Percentiles rank a stretch among this genome's conserved stretches.
Conservation (phyloP, 2,797 vertebrate genomes). For the Melanotaenia parkinsoni region DNA sequence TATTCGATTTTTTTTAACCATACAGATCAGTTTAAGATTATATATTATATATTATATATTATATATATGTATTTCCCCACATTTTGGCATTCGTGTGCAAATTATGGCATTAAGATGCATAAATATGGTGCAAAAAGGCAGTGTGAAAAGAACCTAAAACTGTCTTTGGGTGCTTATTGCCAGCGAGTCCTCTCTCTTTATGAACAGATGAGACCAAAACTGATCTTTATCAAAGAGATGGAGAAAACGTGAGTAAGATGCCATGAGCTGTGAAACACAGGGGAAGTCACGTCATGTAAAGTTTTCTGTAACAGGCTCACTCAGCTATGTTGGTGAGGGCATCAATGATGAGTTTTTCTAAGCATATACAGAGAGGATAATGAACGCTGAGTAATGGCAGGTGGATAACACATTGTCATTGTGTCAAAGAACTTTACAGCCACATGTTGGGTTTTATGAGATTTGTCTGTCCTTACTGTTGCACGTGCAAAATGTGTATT, state of each 20-base stretch:
- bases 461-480: neutral
- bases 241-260: neutral
- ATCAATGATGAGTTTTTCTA: neutral
- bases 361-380: neutral
- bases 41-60: too few relatives aligned
- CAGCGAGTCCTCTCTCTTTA: neutral
- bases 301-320: neutral
- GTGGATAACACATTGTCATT: neutral
- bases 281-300: neutral
- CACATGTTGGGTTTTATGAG: neutral
- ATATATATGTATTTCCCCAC: too few relatives aligned
- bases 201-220: neutral
- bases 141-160: too few relatives aligned
- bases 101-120: too few relatives aligned
- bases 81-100: too few relatives aligned
- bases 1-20: too few relatives aligned
- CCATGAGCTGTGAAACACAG: neutral
- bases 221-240: neutral
- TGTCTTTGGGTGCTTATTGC: too few relatives aligned
- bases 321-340: neutral
- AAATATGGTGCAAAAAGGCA: too few relatives aligned
- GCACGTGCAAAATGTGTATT: neutral
- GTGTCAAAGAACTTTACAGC: too few relatives aligned
- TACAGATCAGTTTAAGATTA: too few relatives aligned
- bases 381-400: neutral